Conservation (phyloP, 1,140 invertebrate genomes). For the Psix sp. region DNA sequence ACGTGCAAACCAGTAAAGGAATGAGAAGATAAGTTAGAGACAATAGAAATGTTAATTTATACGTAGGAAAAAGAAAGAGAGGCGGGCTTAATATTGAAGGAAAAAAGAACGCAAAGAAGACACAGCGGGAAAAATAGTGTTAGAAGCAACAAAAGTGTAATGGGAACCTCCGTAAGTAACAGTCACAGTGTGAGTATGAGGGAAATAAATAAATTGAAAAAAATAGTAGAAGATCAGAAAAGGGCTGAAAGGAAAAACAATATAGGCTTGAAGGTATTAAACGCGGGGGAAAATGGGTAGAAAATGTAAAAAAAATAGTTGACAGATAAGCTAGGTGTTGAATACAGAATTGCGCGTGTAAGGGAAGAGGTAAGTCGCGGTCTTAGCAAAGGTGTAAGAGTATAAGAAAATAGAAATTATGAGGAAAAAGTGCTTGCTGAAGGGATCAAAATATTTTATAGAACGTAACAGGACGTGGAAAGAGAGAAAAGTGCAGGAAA, state of each 20-base stretch:
- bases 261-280: not conserved
- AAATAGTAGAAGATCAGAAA: not conserved
- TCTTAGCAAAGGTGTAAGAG: conserved; percentile 1
- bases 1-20: too few species aligned
- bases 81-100: too few species aligned
- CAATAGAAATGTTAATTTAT: too few species aligned
- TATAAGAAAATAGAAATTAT: conserved; percentile 34
- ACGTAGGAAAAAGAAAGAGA: too few species aligned
- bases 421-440: conserved; percentile 22
- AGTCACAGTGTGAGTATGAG: conserved; percentile 1
- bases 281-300: not conserved
- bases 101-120: too few species aligned
- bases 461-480: conserved; percentile 3
- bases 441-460: conserved; percentile 15
- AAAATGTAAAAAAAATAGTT: not conserved
- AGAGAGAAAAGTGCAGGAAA: conserved; percentile 2
- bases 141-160: too few species aligned
- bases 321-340: not conserved
- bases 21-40: too few species aligned
- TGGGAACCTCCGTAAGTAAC: too few species aligned
- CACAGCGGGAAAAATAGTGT: too few species aligned
- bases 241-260: conserved; percentile 2
- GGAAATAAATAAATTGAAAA: not conserved
- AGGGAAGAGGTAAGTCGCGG: not conserved
- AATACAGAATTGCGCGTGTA: not conserved